Percentiles rank a stretch among this genome's conserved stretches.
These are phyloP conservation scores for Nomia melanderi DNA, from an alignment of 1,140 invertebrate genomes.

Conservation along the genomic window DNA sequence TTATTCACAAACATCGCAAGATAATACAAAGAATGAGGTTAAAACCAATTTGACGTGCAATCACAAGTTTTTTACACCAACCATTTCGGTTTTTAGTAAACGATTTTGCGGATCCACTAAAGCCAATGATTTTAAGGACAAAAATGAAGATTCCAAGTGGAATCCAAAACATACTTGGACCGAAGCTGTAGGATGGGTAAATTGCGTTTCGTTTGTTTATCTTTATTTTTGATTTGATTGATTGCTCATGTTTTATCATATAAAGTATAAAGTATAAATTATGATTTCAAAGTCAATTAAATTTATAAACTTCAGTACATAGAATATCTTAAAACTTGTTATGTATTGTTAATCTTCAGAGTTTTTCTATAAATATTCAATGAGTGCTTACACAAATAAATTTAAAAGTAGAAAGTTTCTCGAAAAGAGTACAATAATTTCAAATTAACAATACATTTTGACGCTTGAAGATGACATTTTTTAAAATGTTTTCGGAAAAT, in stretches of 20 bases:
- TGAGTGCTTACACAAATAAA: not conserved
- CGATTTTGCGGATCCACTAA: conserved; percentile 58
- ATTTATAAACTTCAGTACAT: not conserved
- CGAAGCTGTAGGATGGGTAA: conserved; percentile 76
- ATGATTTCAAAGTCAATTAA: not conserved
- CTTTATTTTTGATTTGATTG: conserved; percentile 6
- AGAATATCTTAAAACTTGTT: conserved; percentile 7
- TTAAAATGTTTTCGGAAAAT: no score
- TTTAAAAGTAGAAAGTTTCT: not conserved
- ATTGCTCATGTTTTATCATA: not conserved
- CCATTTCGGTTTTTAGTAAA: conserved; percentile 50
- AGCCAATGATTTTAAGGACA: conserved; percentile 54
- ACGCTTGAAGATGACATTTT: not conserved
- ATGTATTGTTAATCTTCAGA: not conserved
- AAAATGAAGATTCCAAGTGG: conserved; percentile 63
- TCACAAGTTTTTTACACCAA: conserved; percentile 57
- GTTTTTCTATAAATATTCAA: not conserved
- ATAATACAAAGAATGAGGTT: conserved; percentile 61
- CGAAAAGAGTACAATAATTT: not conserved
- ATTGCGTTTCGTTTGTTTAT: conserved; percentile 23
- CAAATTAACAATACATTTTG: not conserved
- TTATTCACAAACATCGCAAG: conserved; percentile 69
- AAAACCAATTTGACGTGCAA: conserved; percentile 54
- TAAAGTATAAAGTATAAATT: not conserved
- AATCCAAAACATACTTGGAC: conserved; percentile 68